Evolutionary conservation across 2,797 vertebrate species (phyloP).

Genomic region (Diglossa cyanea): DNA sequence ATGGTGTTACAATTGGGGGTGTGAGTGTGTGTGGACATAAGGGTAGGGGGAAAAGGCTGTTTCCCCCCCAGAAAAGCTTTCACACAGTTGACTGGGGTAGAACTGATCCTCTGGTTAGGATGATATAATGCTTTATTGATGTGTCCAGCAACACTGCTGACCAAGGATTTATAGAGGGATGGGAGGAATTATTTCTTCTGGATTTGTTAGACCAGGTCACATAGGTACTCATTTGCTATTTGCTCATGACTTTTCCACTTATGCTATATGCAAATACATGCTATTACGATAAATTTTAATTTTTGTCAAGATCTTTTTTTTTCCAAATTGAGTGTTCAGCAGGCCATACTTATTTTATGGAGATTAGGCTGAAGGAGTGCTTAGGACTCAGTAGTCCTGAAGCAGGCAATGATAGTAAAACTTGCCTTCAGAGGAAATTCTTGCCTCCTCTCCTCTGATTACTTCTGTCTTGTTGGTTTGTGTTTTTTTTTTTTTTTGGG

Average conservation of each 20-base stretch:
- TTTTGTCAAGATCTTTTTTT: neutral
- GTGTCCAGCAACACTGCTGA: neutral
- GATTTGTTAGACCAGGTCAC: neutral
- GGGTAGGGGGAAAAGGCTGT: fast-evolving
- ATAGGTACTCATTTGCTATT: neutral
- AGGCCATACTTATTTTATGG: neutral
- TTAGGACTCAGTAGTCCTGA: neutral
- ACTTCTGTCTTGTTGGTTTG: neutral
- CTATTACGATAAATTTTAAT: neutral
- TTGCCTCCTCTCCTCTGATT: neutral
- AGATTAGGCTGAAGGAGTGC: neutral
- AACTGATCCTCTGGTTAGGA: neutral
- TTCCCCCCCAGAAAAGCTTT: neutral
- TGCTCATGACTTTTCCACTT: neutral
- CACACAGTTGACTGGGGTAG: neutral
- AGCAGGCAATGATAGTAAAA: neutral
- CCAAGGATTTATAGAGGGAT: neutral
- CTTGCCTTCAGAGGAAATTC: neutral
- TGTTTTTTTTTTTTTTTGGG: too few relatives aligned
- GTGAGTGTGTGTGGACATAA: neutral
- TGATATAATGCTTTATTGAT: neutral
- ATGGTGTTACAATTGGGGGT: neutral
- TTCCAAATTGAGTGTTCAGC: neutral
- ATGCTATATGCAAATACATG: neutral
- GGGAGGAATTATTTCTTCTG: neutral